These are phyloP conservation scores for Limnephilus lunatus DNA, from an alignment of 2,888 invertebrate genomes.

Conservation along the genomic window DNA sequence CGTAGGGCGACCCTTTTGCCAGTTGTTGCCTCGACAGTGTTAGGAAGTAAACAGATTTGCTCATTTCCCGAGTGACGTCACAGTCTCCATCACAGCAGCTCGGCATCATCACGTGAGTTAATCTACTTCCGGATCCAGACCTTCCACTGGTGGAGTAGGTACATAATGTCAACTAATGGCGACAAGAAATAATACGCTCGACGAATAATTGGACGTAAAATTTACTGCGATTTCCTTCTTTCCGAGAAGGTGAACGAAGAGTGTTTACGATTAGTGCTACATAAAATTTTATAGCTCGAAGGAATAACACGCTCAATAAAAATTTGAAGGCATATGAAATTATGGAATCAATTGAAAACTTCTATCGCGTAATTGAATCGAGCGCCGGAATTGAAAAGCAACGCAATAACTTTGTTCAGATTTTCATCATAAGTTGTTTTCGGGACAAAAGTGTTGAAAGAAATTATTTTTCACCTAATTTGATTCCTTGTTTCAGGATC, in stretches of 20 bases:
- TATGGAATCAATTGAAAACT: not conserved
- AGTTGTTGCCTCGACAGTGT: not conserved
- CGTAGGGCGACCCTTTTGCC: not conserved
- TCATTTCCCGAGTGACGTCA: conserved; percentile 18
- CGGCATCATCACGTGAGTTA: conserved; percentile 21
- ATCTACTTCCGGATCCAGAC: conserved; percentile 5
- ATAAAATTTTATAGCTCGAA: not conserved
- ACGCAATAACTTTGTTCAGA: not conserved
- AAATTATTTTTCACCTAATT: conserved; percentile 24
- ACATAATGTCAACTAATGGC: not conserved
- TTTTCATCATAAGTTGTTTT: not conserved
- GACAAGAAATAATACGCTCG: not conserved
- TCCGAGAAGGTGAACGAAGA: not conserved
- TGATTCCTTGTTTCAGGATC: not conserved
- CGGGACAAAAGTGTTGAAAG: not conserved
- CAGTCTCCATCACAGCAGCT: conserved; percentile 20
- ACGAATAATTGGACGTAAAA: not conserved
- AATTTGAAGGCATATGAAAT: not conserved
- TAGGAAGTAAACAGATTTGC: conserved; percentile 30
- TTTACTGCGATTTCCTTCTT: not conserved
- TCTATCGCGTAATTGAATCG: not conserved
- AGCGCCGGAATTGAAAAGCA: not conserved
- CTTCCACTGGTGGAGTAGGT: not conserved
- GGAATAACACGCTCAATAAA: not conserved
- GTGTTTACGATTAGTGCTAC: not conserved